Evolutionary conservation across 2,113 vertebrate species (phyloP), one percentile per base, ranked within the genome.

Genomic region (Ginglymostoma cirratum): DNA sequence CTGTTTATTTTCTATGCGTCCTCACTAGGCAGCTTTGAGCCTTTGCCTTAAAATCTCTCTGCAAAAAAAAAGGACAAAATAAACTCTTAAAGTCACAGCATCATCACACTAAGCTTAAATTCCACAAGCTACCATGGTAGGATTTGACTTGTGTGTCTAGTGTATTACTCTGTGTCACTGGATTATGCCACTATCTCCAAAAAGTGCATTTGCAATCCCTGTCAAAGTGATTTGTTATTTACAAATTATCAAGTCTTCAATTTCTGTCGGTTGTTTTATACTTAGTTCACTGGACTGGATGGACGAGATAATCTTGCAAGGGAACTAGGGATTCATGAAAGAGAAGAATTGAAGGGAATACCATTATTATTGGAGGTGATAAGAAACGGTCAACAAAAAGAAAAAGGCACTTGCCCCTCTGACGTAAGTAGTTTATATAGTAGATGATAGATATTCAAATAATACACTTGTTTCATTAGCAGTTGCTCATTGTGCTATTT

Each of bases 281-380:
- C 95, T 3, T 96, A 99, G 98, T 96, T 98, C 86, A 98, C 98
- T 96, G 97, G 98, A 65, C 97, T 99, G 66, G 98, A 99, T 80
- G 97, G 97, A 83, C 98, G 99, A 96, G 98, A 98, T 96, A 97
- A 97, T 96, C 97, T 99, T 96, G 98, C 98, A 96, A 97, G 96
- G 92, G 98, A 99, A 34, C 97, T 99, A 96, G 98, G 98, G 67
- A 98, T 99, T 96, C 96, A 94, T 0, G 98, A 99, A 96, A 97
- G 97, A 0, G 98, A 99, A 96, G 97, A 97, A 66, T 97, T 98
- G 72, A 97, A 97, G 96, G 97, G 97, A 38, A 97, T 97, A 17
- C 98, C 99, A 1, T 96, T 99, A 23, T 96, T 99, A 27, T 96
- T 99, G 97, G 98, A 99, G 96, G 97, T 99, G 72, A 96, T 99